Base-by-base conservation (phyloP, 64 coral and sea anemone genomes). In the Dendrophyllia cribrosa region DNA sequence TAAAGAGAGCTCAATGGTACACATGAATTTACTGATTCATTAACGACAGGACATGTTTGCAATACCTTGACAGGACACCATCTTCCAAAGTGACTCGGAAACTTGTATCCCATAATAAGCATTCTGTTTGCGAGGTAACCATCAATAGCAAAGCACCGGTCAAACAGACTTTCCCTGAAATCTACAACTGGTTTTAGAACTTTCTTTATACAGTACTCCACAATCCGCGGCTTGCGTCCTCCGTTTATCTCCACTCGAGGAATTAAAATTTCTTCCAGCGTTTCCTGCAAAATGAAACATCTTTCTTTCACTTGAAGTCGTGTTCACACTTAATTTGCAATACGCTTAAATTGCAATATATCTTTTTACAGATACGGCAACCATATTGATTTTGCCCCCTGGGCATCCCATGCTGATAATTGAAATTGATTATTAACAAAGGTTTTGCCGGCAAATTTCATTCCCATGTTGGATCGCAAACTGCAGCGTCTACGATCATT, bases 11-110 rank as follows among this genome's bases (percentile, higher is more conserved):
- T 34, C 34, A 34, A 34, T 34, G 34, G 0, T 34, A 34, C 34
- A 34, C 34, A 34, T n/a, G n/a, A n/a, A n/a, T 34, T 34, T 34
- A 34, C 34, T n/a, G n/a, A 2, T 19, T 77, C 5, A 45, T 34
- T 47, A 10, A 77, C 6, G 46, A 7, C 7, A 46, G 19, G 3
- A 51, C 12, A 13, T 70, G 48, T 4, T 61, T 13, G 26, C 45
- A 9, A 51, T 93, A 98, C 96, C 93, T 98, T 96, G 2, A 98
- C 94, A 13, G 97, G 97, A 72, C 97, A 98, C 97, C 97, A 98
- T 53, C 91, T 61, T 45, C 97, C 97, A 89, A 98, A 98, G 48
- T 94, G 86, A 88, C 97, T 98, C 48, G 91, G 87, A 56, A 93
- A 98, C 55, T 96, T 98, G 83, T 98, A 98, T 19, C 97, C 97